Conservation (phyloP, 2,113 vertebrate species). For the Pelobates fuscus region DNA sequence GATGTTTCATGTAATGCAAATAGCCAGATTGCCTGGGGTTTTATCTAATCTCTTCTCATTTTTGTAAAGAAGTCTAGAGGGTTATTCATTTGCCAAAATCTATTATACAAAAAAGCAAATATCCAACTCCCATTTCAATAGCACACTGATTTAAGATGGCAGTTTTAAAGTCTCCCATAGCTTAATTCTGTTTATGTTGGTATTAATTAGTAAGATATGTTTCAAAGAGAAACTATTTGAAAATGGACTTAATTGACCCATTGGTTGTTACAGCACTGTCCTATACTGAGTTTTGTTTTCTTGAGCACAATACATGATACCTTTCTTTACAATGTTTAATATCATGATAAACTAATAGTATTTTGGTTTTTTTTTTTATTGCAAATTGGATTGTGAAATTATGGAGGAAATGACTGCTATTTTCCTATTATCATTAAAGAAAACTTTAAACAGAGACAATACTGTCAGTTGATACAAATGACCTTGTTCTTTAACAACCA, state of each 20-base stretch:
- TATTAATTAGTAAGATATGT: slow-evolving; percentile 42
- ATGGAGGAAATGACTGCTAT: no score
- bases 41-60: slow-evolving; percentile 41
- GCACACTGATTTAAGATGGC: slow-evolving; percentile 33
- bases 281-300: neutral
- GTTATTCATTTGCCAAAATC: slow-evolving; percentile 43
- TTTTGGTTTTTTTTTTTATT: no score
- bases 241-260: slow-evolving; percentile 26
- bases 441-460: no score
- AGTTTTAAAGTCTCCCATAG: slow-evolving; percentile 30
- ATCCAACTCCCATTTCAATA: slow-evolving; percentile 34
- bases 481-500: no score
- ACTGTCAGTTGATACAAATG: no score
- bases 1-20: slow-evolving; percentile 32
- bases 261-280: neutral
- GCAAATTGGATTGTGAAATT: no score
- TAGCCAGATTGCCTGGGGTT: slow-evolving; percentile 38
- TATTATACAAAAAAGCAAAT: slow-evolving; percentile 32
- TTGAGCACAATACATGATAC: no score
- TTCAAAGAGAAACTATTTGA: neutral
- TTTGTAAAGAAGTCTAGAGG: slow-evolving; percentile 31
- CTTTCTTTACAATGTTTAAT: no score
- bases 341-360: no score
- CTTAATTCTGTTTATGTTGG: slow-evolving; percentile 38
- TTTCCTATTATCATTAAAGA: no score